phyloP scores from a whole-genome alignment of 2,797 vertebrate species.

The Falco biarmicus region DNA sequence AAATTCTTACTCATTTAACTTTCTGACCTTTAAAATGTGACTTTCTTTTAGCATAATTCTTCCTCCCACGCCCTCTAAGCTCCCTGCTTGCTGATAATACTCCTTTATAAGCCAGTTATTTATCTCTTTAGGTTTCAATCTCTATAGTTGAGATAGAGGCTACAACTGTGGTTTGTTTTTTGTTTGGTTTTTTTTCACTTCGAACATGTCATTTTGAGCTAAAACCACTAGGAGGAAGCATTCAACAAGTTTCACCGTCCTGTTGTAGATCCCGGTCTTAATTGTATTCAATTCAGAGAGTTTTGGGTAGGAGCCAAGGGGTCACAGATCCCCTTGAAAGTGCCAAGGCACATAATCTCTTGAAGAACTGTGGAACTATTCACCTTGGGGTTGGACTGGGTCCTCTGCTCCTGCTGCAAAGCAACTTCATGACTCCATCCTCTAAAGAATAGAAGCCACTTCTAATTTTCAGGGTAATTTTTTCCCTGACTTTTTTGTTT shows the following conservation, averaged over 20 bases:
- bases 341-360: background rate
- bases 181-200: background rate
- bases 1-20: background rate
- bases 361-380: background rate
- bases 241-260: conserved; percentile 57
- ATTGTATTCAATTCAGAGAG: background rate
- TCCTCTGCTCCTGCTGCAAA: background rate
- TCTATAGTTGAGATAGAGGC: fast-evolving
- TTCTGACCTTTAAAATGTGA: background rate
- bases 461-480: background rate
- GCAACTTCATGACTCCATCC: background rate
- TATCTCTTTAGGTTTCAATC: background rate
- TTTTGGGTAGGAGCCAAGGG: background rate
- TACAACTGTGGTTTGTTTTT: no score
- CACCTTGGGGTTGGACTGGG: background rate
- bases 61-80: background rate
- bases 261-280: background rate
- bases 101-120: background rate
- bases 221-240: conserved; percentile 68
- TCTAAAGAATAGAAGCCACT: background rate
- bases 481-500: background rate
- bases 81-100: background rate
- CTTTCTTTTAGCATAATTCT: background rate
- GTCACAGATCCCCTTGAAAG: background rate
- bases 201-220: conserved; percentile 6